Percentiles rank a stretch among this genome's conserved stretches.
phyloP scores from a whole-genome alignment of 2,113 vertebrate species.

The Tragelaphus buxtoni region DNA sequence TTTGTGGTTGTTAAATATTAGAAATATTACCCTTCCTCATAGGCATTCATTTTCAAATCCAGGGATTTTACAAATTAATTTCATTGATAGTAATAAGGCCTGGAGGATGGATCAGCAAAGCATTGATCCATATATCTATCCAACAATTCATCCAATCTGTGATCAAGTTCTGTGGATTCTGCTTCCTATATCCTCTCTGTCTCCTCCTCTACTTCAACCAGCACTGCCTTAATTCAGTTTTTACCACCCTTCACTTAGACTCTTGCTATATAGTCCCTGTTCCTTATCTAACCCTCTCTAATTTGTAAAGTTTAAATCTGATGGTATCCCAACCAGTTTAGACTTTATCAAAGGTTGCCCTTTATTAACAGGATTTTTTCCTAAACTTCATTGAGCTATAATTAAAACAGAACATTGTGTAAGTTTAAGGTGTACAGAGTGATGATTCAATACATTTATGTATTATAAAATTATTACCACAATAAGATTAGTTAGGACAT shows the following conservation, averaged over 20 bases:
- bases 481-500: neutral
- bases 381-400: neutral
- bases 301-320: neutral
- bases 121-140: neutral
- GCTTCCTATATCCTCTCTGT: neutral
- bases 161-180: neutral
- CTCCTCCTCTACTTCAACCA: neutral
- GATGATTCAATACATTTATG: neutral
- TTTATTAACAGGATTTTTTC: neutral
- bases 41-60: neutral
- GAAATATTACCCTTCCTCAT: neutral
- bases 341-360: neutral
- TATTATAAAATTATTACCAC: neutral
- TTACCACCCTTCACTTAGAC: neutral
- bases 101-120: neutral
- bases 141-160: neutral
- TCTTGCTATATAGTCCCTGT: neutral
- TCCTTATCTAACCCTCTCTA: neutral
- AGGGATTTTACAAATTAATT: neutral
- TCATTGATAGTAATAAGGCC: neutral
- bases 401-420: neutral
- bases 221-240: neutral
- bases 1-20: neutral
- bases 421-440: neutral
- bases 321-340: neutral